Evolutionary conservation across 2,113 vertebrate genomes (phyloP).

Genomic region (Raja brachyura): DNA sequence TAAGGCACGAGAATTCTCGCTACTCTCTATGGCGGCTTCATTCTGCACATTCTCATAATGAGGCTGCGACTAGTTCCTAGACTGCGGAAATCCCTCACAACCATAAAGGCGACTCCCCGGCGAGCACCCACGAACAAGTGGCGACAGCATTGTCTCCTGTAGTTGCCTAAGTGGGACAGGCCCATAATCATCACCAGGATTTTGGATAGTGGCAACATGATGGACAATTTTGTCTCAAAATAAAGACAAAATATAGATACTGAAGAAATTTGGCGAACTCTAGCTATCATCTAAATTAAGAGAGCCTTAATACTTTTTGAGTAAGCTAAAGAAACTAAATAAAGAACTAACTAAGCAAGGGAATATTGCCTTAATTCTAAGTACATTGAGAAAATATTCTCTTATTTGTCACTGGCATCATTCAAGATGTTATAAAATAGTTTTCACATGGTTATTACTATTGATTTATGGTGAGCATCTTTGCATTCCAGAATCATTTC

Average conservation of each 20-base stretch:
- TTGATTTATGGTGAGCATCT: background rate
- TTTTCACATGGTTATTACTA: background rate
- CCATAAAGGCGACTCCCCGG: too few species aligned
- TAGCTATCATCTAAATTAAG: background rate
- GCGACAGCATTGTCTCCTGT: too few species aligned
- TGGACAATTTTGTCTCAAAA: background rate
- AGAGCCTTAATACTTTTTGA: background rate
- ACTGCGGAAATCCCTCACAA: too few species aligned
- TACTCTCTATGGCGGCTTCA: too few species aligned
- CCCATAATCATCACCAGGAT: background rate
- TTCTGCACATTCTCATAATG: too few species aligned
- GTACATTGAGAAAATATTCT: background rate
- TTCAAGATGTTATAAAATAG: background rate
- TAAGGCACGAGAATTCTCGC: too few species aligned
- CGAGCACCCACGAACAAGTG: too few species aligned
- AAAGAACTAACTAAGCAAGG: background rate
- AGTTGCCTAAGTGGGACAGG: too few species aligned
- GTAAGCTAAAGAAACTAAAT: background rate
- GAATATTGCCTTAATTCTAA: background rate
- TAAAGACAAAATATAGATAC: background rate
- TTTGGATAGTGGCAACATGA: background rate
- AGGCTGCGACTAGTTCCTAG: too few species aligned
- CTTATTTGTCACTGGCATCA: background rate
- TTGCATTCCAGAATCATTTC: background rate
- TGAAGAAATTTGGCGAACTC: background rate